Percentiles rank a stretch among this genome's conserved stretches.
These are phyloP conservation scores for Pseudomyrmex pallidus DNA, from an alignment of 1,140 invertebrate species.

Conservation along the genomic window DNA sequence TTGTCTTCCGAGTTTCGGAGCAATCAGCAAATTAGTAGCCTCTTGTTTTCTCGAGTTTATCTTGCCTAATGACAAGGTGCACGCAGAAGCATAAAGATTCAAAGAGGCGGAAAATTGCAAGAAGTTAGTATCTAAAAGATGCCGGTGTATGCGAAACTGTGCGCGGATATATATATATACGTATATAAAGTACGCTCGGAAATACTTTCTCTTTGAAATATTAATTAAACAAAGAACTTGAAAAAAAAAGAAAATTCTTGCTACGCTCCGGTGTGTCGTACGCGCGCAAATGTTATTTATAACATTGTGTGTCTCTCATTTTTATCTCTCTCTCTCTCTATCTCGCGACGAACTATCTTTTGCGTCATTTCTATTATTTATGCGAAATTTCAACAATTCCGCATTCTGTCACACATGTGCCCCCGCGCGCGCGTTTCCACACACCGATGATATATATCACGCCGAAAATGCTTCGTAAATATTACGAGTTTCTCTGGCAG, in stretches of 20 bases:
- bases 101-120: constrained; percentile 31
- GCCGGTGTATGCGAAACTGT: too few species aligned
- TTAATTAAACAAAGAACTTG: background rate
- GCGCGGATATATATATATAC: too few species aligned
- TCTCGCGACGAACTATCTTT: background rate
- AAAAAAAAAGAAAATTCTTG: background rate
- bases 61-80: constrained; percentile 18
- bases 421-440: background rate
- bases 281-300: background rate
- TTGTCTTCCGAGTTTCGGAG: constrained; percentile 39
- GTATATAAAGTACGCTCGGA: background rate
- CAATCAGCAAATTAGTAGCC: constrained; percentile 75
- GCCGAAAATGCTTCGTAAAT: constrained; percentile 18
- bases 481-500: constrained; percentile 3
- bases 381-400: background rate
- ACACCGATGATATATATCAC: background rate
- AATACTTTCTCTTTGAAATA: constrained; percentile 15
- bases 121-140: background rate
- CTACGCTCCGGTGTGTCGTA: background rate
- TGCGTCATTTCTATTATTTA: constrained; percentile 8
- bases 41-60: constrained; percentile 63
- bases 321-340: too few species aligned
- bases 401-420: background rate
- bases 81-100: constrained; percentile 21
- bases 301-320: too few species aligned